phyloP scores from a whole-genome alignment of 2,888 invertebrate genomes.

The Apamea epomidion region DNA sequence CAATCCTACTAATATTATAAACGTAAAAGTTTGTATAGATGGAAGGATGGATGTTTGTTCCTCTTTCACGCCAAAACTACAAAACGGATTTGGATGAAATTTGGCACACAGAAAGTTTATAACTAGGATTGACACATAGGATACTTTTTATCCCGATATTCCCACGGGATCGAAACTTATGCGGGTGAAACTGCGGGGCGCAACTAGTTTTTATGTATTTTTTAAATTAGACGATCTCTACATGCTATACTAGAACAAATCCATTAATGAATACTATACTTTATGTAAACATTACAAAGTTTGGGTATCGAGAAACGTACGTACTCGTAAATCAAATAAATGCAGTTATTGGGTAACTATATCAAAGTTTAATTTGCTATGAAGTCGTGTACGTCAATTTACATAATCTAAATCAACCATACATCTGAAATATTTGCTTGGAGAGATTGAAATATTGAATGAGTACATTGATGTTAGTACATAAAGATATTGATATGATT shows the following conservation, averaged over 20 bases:
- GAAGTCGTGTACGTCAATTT: background rate
- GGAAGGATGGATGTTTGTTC: no score
- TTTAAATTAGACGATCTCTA: background rate
- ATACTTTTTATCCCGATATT: no score
- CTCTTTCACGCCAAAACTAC: no score
- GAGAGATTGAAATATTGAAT: background rate
- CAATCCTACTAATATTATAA: no score
- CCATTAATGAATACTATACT: background rate
- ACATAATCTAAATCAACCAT: constrained; percentile 4
- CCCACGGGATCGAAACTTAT: no score
- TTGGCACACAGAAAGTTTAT: no score
- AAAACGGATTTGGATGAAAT: no score
- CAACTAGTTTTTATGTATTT: background rate
- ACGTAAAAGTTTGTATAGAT: no score
- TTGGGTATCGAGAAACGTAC: background rate
- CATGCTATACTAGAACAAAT: background rate
- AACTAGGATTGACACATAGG: no score
- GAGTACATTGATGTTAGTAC: background rate
- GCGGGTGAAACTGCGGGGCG: no score
- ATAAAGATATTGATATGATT: background rate
- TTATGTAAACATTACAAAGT: background rate
- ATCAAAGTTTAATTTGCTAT: background rate
- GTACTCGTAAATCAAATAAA: background rate
- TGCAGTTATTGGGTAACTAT: background rate
- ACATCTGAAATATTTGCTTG: background rate